Percentiles rank a stretch among this genome's conserved stretches.
Conservation (phyloP, 2,888 invertebrate genomes). For the Papilio elwesi region DNA sequence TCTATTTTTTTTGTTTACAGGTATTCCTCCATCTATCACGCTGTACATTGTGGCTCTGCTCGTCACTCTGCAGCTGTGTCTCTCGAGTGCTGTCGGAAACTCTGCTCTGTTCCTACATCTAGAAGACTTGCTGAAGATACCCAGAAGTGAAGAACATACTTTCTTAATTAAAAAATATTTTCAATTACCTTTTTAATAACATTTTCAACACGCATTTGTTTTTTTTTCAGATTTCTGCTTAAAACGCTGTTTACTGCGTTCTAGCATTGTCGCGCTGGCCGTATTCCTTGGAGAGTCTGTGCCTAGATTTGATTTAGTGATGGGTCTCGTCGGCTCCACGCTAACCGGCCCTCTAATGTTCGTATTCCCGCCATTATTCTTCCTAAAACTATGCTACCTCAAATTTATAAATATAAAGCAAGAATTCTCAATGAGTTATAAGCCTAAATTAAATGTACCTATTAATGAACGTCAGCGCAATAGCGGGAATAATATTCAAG, state of each 20-base stretch:
- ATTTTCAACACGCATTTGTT: conserved; percentile 12
- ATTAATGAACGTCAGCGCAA: conserved; percentile 42
- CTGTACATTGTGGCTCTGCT: conserved; percentile 88
- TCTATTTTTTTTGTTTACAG: conserved; percentile 50
- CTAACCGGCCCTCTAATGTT: conserved; percentile 93
- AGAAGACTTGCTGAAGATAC: conserved; percentile 89
- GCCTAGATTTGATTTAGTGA: conserved; percentile 93
- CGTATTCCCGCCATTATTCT: conserved; percentile 92
- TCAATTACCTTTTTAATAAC: background rate
- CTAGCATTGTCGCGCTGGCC: conserved; percentile 87
- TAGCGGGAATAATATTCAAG: conserved; percentile 41
- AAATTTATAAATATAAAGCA: conserved; percentile 53
- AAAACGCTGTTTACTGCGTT: conserved; percentile 88
- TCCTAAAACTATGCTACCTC: conserved; percentile 87
- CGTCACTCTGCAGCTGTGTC: conserved; percentile 90
- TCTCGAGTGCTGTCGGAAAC: conserved; percentile 90
- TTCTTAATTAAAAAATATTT: background rate
- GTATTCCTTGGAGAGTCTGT: conserved; percentile 92
- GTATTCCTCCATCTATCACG: conserved; percentile 85
- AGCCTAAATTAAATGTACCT: conserved; percentile 10
- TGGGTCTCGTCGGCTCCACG: conserved; percentile 93
- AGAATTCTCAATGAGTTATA: conserved; percentile 27
- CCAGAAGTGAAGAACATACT: conserved; percentile 84
- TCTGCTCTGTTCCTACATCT: conserved; percentile 93
- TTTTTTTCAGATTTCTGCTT: conserved; percentile 87